Base-by-base conservation (phyloP, 30 jellyfish, hydroid and myxozoan genomes). In the Mastigias papua region DNA sequence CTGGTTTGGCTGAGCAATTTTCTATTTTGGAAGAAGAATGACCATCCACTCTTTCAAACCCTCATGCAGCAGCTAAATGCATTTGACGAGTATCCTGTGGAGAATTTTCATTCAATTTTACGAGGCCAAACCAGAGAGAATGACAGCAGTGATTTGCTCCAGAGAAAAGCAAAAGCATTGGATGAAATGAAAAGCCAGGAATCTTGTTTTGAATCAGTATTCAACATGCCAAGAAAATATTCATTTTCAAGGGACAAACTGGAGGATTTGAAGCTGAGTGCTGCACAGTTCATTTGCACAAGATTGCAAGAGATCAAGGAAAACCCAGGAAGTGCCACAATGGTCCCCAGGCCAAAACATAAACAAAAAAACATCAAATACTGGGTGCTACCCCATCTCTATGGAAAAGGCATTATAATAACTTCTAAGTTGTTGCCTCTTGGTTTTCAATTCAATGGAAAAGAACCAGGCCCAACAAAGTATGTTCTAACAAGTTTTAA, bases 71-170 rank as follows among this genome's bases (percentile, higher is more conserved):
- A 69, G 51, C 76, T 81, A 23, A 81, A 32, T 69, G 15, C 19
- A 22, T 81, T 81, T 76, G 74, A 76, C 32, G 86, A 76, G 49
- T 76, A 76, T 57, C 91, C 51, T 3, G 86, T 76, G 23, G 58
- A 76, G 64, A 22, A 76, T 49, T 76, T 76, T 50, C 86, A 76
- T 57, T 76, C 76, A 51, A 30, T 76, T 7, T 49, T 50, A 20
- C 61, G 68, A 35, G 35, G 68, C 48, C 84, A 35, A 49, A 72
- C 84, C 22, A 16, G 34, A 33, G 70, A 72, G 29, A 63, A 46
- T 30, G 84, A 72, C 68, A 37, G 42, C 50, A 63, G 68, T 30
- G 70, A 72, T 25, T 23, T 72, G 34, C 70, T 72, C 68, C 63
- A 63, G 25, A 34, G 50, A 20, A 72, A 35, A 30, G 84, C 84